Evolutionary conservation across 2,797 vertebrate species (phyloP), one percentile per base, ranked within the genome.

Genomic region (Melanotaenia boesemani): DNA sequence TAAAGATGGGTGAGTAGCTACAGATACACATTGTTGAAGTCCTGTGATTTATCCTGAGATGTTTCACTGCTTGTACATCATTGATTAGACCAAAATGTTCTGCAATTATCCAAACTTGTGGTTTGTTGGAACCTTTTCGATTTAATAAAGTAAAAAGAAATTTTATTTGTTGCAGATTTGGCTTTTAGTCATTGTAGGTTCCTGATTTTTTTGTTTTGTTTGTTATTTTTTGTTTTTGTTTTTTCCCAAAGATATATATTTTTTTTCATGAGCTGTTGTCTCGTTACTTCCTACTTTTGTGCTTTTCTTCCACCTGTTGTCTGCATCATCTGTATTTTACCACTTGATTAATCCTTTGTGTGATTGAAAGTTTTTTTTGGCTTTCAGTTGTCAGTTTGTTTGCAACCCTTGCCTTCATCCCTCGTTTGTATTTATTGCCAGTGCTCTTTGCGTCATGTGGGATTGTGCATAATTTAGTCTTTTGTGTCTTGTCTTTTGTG

Each of bases 1-100:
- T 63, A 99, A 99, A 91, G 98, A 99, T 92, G 98, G 98, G 98
- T 99, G 91, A 97, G 96, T 74, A 13, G 4, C 11, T 4, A 3
- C 20, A 72, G 44, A 26, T 2, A 0, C 39, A 7, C 1, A 1
- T 15, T 28, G 44, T 71, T 18, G 8, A 52, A 6, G 34, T 22
- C 18, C 18, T 50, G 18, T 50, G 20, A 34, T 34, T 69, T 50
- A 3, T 46, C 12, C 28, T 48, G 6, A 37, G 18, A 26, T 8
- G 34, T 26, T 46, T 56, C 13, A 20, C 16, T 18, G 26, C 22
- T 34, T 36, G 24, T 15, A 9, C 18, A 12, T 48, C 26, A 26
- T 24, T 37, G 28, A n/a, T 32, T 18, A 2, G 10, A 59, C 18
- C 34, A 24, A 39, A 16, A 41, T 18, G 6, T 22, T n/a, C 34